Evolutionary conservation across 2,113 vertebrate genomes (phyloP), one percentile per base, ranked within the genome.

Genomic region (Leucosticte australis): DNA sequence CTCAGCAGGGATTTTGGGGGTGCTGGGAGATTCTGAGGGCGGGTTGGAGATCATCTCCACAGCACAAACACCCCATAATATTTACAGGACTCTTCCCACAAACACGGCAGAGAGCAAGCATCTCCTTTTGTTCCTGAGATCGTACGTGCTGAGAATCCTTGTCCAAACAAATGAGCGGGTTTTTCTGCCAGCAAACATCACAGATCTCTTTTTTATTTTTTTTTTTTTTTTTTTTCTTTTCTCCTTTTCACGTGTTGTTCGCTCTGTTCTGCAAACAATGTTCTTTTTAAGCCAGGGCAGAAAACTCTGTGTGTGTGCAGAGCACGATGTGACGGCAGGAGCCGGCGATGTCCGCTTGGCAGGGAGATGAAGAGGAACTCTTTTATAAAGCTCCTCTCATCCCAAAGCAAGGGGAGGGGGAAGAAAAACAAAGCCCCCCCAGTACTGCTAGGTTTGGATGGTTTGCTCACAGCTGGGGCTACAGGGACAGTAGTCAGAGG

Each of bases 71-170:
- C 6, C 39, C 47, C 33, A 46, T 62, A 37, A 67, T 92, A 86
- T 94, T 96, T 93, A 70, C 92, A 96, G 76, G 42, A 62, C 46
- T 88, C 55, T 92, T 77, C 42, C 53, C 33, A 19, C 71, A 86
- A 93, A 83, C 83, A 67, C 30, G 0, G 42, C 2, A 0, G 63
- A 85, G 92, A 92, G 94, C 94, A 93, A 90, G 83, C 47, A 26
- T 68, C 79, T 89, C 83, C 76, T 92, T 94, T 92, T 90, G 95
- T 92, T 90, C 84, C 68, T 1, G 64, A 47, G 89, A 11, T 81
- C 14, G 86, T 94, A 95, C 86, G 91, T 97, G 96, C 96, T 0
- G 80, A 89, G 96, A 94, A 97, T 95, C 91, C 83, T 78, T 5
- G 44, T 87, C 91, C 74, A 83, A 96, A 96, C 83, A 93, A 94